These are phyloP conservation scores for Heliothis virescens DNA, from an alignment of 1,140 invertebrate species.

Conservation along the genomic window DNA sequence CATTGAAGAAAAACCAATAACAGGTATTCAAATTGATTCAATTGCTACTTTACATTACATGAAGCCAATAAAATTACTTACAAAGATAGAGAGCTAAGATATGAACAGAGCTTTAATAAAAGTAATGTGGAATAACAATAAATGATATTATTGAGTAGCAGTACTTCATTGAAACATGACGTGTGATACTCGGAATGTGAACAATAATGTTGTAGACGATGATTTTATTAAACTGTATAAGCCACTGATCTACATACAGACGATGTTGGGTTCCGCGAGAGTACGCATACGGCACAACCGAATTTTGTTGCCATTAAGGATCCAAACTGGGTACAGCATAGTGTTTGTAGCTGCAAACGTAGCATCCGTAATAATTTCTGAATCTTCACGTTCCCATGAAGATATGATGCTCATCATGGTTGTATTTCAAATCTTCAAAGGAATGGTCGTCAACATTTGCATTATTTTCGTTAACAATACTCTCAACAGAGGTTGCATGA, in stretches of 20 bases:
- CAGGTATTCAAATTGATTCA: too few species aligned
- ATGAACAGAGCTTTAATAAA: too few species aligned
- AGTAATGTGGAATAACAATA: too few species aligned
- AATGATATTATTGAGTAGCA: neutral
- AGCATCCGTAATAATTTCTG: neutral
- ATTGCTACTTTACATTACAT: too few species aligned
- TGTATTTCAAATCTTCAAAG: neutral
- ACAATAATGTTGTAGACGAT: slow-evolving; percentile 1
- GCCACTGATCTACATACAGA: slow-evolving; percentile 7
- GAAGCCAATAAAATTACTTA: too few species aligned
- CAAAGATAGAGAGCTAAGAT: too few species aligned
- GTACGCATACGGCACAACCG: neutral
- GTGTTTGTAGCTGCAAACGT: neutral
- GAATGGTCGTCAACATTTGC: neutral
- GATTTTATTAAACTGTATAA: slow-evolving; percentile 29
- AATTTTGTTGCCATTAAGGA: neutral
- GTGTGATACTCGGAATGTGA: neutral
- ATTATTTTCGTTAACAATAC: neutral
- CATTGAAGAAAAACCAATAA: too few species aligned
- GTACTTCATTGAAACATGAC: neutral
- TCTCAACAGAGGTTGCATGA: neutral
- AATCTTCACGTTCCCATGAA: neutral
- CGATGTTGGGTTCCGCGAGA: neutral
- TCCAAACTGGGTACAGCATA: slow-evolving; percentile 2
- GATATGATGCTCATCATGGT: neutral